Evolutionary conservation across 2,888 invertebrate genomes (phyloP), one percentile per base, ranked within the genome.

Genomic region (Nasonia oneida): DNA sequence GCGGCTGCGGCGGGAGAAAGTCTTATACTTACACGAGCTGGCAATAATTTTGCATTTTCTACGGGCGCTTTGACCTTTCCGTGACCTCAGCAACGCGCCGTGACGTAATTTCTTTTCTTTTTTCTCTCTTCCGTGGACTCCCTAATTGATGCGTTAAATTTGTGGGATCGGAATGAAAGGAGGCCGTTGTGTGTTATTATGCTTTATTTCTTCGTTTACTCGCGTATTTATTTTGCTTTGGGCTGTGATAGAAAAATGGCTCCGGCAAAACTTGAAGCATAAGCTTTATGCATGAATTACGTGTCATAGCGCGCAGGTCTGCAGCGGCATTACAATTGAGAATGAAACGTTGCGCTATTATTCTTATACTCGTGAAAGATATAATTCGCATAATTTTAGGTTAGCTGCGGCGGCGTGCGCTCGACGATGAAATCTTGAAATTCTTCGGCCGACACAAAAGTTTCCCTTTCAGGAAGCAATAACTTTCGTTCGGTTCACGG

Each of bases 1-100:
- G 18, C 76, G 39, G 82, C 76, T 53, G 76, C 70, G 12, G 10
- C 37, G 57, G 15, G 57, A 57, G 57, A 61, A 61, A 61, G 57
- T 61, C 57, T 61, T 61, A 61, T 61, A 53, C 15, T 5, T 33
- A 29, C 23, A 64, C 76, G 67, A 67, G 23, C 67, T 10, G 57
- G 82, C 61, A 78, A 78, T 83, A 79, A 73, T 79, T 79, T 47
- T 74, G 37, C 47, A 74, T 83, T 78, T 83, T 73, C 76, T 78
- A 77, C 73, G 73, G 71, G 67, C 71, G 39, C 73, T n/a, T 6
- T 78, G 78, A 78, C 78, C 83, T 78, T 83, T 83, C 57, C 14
- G n/a, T 50, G 78, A 83, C 73, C 83, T 74, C 79, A 3, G n/a
- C 57, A 61, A 61, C 23, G 33, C 15, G 67, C 29, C 1, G 42